A percentile compares a stretch with the other conserved stretches of the same genome.
These are phyloP conservation scores for Paraescarpia echinospica DNA, from an alignment of 1,140 invertebrate species.

Conservation along the genomic window DNA sequence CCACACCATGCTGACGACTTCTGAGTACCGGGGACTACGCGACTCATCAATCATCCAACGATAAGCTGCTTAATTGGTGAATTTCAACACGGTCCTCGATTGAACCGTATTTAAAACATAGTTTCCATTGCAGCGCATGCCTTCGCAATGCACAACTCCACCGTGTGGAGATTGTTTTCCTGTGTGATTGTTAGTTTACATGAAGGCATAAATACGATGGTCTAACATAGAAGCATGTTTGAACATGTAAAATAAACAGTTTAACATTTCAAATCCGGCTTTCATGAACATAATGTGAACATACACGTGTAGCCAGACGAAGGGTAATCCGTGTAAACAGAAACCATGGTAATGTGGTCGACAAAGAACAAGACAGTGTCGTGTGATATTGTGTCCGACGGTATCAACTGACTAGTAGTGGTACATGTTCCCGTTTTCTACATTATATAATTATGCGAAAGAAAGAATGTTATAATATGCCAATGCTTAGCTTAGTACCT, in stretches of 20 bases:
- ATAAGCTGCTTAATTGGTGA: background rate
- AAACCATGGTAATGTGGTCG: background rate
- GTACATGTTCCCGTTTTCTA: background rate
- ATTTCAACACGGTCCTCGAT: background rate
- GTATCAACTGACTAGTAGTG: background rate
- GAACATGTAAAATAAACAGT: background rate
- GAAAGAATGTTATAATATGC: background rate
- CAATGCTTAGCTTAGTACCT: too few relatives aligned
- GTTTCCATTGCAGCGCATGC: too few relatives aligned
- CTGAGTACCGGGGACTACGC: background rate
- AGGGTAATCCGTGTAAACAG: background rate
- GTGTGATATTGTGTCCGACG: background rate
- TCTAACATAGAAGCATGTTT: background rate
- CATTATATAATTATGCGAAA: background rate
- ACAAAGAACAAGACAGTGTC: background rate
- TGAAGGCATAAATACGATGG: background rate
- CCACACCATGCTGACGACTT: background rate
- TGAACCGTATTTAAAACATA: background rate
- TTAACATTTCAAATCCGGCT: background rate
- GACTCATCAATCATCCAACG: background rate
- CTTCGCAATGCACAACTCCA: too few relatives aligned
- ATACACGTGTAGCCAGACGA: background rate
- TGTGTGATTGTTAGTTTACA: too few relatives aligned
- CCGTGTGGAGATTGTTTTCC: too few relatives aligned
- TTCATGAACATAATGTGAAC: background rate